phyloP scores from a whole-genome alignment of 2,888 invertebrate species.

The Andrena fulva region DNA sequence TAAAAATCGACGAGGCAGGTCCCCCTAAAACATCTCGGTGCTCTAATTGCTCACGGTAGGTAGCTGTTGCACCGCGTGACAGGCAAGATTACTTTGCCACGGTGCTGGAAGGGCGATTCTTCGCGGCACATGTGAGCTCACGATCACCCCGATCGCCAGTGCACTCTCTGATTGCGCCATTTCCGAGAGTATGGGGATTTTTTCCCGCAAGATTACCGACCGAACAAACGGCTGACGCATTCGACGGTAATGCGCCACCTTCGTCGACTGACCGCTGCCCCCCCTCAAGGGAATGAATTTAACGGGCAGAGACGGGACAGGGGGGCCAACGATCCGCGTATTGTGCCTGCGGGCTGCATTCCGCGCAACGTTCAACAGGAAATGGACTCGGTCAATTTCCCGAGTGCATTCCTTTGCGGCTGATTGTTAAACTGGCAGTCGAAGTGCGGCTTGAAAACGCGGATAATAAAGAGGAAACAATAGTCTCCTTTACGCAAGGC shows the following conservation, averaged over 20 bases:
- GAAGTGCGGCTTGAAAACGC: neutral
- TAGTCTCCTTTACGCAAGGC: neutral
- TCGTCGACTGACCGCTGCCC: neutral
- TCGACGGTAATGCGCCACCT: conserved; percentile 44
- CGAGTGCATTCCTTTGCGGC: conserved; percentile 67
- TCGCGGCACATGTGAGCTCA: conserved; percentile 48
- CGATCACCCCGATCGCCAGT: conserved; percentile 29
- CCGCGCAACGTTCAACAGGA: conserved; percentile 48
- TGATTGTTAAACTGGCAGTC: conserved; percentile 20
- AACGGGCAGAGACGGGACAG: conserved; percentile 4
- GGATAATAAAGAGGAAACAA: neutral
- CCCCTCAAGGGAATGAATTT: conserved; percentile 37
- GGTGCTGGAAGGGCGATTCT: conserved; percentile 47
- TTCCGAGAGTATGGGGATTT: conserved; percentile 35
- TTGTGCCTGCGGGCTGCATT: conserved; percentile 55
- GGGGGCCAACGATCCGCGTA: conserved; percentile 48
- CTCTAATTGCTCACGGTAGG: conserved; percentile 29
- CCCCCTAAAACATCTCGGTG: conserved; percentile 25
- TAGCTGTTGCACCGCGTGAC: conserved; percentile 39
- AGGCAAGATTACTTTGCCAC: conserved; percentile 50
- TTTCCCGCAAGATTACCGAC: conserved; percentile 51
- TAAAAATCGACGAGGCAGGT: conserved; percentile 4
- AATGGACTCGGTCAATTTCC: conserved; percentile 73
- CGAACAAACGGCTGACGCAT: conserved; percentile 44
- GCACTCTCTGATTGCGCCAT: conserved; percentile 44